Evolutionary conservation across 2,113 vertebrate species (phyloP), one percentile per base, ranked within the genome.

Genomic region (Cryptoleucopteryx plumbea): DNA sequence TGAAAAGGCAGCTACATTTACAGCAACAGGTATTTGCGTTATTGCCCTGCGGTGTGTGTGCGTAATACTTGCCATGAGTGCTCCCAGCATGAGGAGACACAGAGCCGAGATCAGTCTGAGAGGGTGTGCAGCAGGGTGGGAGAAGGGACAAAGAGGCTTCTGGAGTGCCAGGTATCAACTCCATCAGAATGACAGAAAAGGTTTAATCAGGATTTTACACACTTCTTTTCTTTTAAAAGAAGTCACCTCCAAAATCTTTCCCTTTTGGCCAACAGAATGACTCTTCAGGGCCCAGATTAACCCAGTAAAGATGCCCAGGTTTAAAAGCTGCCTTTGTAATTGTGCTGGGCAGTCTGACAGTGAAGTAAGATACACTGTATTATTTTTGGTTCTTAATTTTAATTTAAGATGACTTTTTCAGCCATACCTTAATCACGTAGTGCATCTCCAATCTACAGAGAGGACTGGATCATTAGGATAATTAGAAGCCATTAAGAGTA

Each of bases 401-500:
- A 94, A 95, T 95, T 89, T 94, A 90, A 63, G 70, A 91, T 79
- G 3, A 63, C 55, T 91, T 85, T 82, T 91, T 95, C 89, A 95
- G 63, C 84, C 74, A 86, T 88, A 77, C 85, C 88, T 94, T 90
- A 82, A 96, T 95, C 93, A 93, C 4, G 1, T 75, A 86, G 59
- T 73, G 27, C 63, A 71, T 88, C 67, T 91, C 67, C 79, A 80
- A 36, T 91, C 87, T 94, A 50, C 82, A 88, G 87, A 95, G 93
- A 91, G 93, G 78, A 88, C 87, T 88, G 84, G 71, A 78, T 94
- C 93, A 82, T 94, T 95, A 95, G 87, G 91, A 90, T 95, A 96
- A 96, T 96, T 94, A 95, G 93, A 90, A 95, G 74, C 84, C 73
- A 89, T 95, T 95, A 96, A 59, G 81, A 82, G 74, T 82, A 73